phyloP scores from a whole-genome alignment of 2,797 vertebrate genomes.

The Eurystomus glaucurus region DNA sequence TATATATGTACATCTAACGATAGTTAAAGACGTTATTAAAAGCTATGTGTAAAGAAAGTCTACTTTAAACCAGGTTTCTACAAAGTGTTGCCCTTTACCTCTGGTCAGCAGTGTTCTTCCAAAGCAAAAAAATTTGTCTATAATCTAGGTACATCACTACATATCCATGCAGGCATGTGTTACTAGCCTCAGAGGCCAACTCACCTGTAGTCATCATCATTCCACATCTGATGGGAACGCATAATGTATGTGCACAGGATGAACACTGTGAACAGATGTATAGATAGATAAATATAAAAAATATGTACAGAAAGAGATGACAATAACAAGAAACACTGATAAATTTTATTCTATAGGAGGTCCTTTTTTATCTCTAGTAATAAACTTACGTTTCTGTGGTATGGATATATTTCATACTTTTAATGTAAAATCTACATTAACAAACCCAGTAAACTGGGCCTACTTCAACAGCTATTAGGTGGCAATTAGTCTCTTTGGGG shows the following conservation, averaged over 20 bases:
- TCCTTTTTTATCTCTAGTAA: not conserved
- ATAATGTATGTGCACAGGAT: not conserved
- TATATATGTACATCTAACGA: not conserved
- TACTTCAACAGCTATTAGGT: not conserved
- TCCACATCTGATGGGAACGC: not conserved
- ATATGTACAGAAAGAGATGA: not conserved
- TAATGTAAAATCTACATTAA: fast-evolving
- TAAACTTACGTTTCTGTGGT: not conserved
- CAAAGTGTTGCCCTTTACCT: not conserved
- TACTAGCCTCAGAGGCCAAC: not conserved
- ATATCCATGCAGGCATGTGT: not conserved
- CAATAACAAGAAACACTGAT: not conserved
- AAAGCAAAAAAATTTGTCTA: not conserved
- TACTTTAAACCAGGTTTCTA: not conserved
- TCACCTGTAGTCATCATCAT: not conserved
- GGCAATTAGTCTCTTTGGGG: conserved; percentile 18
- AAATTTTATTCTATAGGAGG: not conserved
- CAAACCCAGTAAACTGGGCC: not conserved
- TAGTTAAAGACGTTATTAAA: not conserved
- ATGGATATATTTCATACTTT: not conserved
- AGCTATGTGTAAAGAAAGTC: not conserved
- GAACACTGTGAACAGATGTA: not conserved
- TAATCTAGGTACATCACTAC: not conserved
- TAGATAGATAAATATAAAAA: not conserved
- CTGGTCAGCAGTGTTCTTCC: not conserved